Base-by-base conservation (phyloP, 2,113 vertebrate species). In the Dolichallabes microphthalmus region DNA sequence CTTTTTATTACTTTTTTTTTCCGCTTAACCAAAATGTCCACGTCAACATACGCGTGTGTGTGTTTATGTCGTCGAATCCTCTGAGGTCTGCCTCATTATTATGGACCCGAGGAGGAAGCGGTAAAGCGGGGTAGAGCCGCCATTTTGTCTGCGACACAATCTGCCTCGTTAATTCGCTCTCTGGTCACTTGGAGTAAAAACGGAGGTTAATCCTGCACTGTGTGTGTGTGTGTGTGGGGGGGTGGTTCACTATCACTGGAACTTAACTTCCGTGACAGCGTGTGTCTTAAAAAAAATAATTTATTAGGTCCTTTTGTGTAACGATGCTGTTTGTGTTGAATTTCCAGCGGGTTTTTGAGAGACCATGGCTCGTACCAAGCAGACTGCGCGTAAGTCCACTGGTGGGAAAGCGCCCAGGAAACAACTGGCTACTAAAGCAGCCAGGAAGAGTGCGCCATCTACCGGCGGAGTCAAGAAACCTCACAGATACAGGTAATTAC, bases 391-490 rank as follows among this genome's bases (percentile, higher is more conserved):
- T 93, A 97, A 97, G 88, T 97, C 96, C 5, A 97, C 97, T 0
- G 97, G 97, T 82, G 96, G 96, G 53, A 98, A 98, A 74, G 97
- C 97, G 10, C 97, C 96, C 0, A 96, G 96, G 84, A 97, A 97
- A 84, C 96, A 96, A 90, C 90, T 97, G 85, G 96, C 96, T 0
- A 96, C 96, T 0, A 97, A 97, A 83, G 96, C 96, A 0, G 96
- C 96, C 14, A 94, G 96, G 85, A 97, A 97, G 89, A 96, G 96
- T 85, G 92, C 81, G 81, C 96, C 96, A n/a, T 96, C 96, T 75
- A 96, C 96, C 0, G 96, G 96, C 0, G 96, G 96, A 25, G 96
- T 97, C 63, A 97, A 97, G 89, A 96, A 96, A 85, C 92, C 92
- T 0, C 93, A 93, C 85, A 92, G 96, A 92, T 96, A 96, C 94